phyloP scores from a whole-genome alignment of 2,797 vertebrate genomes.

The Anas georgica region DNA sequence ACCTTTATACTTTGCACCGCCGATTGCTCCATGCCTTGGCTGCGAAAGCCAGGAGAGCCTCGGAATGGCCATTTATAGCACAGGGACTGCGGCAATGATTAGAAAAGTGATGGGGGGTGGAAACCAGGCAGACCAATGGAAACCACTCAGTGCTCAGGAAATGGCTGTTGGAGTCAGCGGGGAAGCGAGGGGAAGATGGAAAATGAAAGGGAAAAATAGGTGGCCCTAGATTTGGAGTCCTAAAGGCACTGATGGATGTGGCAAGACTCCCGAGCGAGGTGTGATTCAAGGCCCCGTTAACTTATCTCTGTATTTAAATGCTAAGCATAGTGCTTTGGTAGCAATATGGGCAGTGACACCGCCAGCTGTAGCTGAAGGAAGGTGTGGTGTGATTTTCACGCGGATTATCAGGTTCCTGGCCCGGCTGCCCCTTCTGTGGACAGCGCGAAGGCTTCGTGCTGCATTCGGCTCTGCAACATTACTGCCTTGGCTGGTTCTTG shows the following conservation, averaged over 20 bases:
- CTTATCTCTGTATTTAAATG: neutral
- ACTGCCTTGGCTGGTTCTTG: rapidly evolving
- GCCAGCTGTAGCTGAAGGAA: neutral
- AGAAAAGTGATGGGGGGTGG: neutral
- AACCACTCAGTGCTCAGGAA: rapidly evolving
- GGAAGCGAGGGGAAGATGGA: neutral
- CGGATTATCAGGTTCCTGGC: neutral
- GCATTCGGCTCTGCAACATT: neutral
- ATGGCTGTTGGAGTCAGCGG: neutral
- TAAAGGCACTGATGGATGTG: neutral
- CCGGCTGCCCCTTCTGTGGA: neutral
- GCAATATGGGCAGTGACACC: neutral
- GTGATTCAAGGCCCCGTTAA: neutral
- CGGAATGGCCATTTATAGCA: neutral
- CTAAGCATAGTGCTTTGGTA: rapidly evolving
- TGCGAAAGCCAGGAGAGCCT: neutral
- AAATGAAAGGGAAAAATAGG: neutral
- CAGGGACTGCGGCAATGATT: rapidly evolving
- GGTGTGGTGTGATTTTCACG: rapidly evolving
- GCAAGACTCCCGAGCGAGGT: neutral
- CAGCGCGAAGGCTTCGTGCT: neutral
- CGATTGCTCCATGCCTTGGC: constrained; percentile 51
- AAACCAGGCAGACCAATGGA: neutral
- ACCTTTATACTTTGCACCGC: constrained; percentile 64
- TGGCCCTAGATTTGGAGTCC: rapidly evolving